Evolutionary conservation across 2,888 invertebrate species (phyloP), one percentile per base, ranked within the genome.

Genomic region (Lymantria dispar): DNA sequence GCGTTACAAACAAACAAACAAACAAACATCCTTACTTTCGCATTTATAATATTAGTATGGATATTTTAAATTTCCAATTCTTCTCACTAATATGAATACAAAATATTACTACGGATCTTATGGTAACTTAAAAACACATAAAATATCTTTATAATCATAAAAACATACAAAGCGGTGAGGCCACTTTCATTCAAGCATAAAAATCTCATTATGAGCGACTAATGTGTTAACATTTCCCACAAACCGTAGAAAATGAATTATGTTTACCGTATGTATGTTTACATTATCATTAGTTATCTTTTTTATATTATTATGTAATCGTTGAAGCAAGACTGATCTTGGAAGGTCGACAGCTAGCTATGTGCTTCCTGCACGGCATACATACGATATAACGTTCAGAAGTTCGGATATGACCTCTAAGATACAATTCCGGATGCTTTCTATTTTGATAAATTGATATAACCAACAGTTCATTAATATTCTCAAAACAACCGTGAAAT

Each of bases 281-380:
- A 59, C 48, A 8, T 15, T 39, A 60, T 52, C 56, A 36, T 55
- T 51, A 29, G 22, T 61, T 57, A 59, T 55, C 47, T 56, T 55
- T 56, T 54, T 54, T 56, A 42, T 33, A 55, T 65, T 49, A 60
- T 61, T 64, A 63, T 67, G 70, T 73, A 77, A 77, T 71, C 70
- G 67, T 53, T 72, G 58, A 62, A 74, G 68, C 74, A 74, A 74
- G 62, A 68, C 72, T 70, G 60, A 73, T 76, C 66, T 78, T 59
- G 75, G 78, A 85, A 86, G 85, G 85, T 72, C 79, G 72, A 58
- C 69, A 65, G 64, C 76, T 69, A 62, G 58, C 47, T 53, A 40
- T 60, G 46, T 62, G 72, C 77, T 84, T 85, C 84, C 81, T 83
- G 74, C 41, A 42, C 37, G 7, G 14, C 31, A 47, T 9, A 49